Percentiles rank a stretch among this genome's conserved stretches.
Evolutionary conservation across 2,888 invertebrate genomes (phyloP).

Genomic region (Drosophila rellima): DNA sequence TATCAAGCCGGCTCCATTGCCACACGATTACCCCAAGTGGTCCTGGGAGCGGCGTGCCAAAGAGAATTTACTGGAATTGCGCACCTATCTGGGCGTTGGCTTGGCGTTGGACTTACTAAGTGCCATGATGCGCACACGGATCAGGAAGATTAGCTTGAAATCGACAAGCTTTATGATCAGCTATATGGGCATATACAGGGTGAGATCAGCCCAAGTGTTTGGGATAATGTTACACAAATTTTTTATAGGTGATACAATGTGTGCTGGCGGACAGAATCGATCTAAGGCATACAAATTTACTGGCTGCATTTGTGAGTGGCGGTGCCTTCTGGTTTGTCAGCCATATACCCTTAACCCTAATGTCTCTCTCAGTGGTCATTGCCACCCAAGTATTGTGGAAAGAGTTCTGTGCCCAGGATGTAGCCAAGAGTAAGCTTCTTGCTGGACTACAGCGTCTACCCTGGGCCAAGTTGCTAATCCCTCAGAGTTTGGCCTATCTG

Average conservation of each 20-base stretch:
- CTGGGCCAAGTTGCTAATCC: conserved; percentile 54
- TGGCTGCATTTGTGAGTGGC: conserved; percentile 65
- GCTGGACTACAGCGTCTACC: conserved; percentile 53
- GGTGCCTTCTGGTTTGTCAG: conserved; percentile 39
- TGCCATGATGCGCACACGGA: conserved; percentile 9
- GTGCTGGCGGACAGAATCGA: conserved; percentile 26
- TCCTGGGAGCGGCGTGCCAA: conserved; percentile 13
- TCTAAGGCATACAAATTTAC: conserved; percentile 3
- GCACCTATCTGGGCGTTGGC: conserved; percentile 56
- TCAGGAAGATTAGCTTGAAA: conserved; percentile 34
- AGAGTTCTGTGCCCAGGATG: conserved; percentile 34
- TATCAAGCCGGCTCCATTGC: conserved; percentile 47
- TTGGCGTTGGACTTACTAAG: conserved; percentile 54
- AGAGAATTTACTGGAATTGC: conserved; percentile 40
- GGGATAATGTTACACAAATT: background rate
- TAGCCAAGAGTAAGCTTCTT: background rate
- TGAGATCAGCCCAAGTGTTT: background rate
- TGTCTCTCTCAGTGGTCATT: conserved; percentile 55
- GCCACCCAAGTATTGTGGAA: conserved; percentile 63
- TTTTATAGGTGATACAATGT: conserved; percentile 46
- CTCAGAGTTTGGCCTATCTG: conserved; percentile 54
- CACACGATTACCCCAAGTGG: conserved; percentile 35
- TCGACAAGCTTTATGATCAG: conserved; percentile 52
- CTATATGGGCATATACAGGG: conserved; percentile 61
- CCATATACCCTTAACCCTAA: conserved; percentile 42